Evolutionary conservation across 1,140 invertebrate species (phyloP).

Genomic region (Drosophila albomicans): DNA sequence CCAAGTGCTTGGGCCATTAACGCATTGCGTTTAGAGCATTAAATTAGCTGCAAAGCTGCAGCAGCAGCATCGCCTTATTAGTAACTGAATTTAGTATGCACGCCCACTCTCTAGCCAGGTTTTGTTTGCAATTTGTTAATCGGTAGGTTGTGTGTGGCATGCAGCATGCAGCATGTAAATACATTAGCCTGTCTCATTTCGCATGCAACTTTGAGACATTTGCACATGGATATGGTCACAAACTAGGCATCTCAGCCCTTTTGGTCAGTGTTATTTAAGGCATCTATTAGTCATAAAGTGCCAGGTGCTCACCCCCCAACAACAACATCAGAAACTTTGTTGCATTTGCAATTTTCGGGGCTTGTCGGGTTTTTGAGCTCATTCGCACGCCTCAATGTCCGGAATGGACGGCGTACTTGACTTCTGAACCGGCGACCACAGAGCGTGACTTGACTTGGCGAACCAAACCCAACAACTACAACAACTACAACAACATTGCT

Average conservation of each 20-base stretch:
- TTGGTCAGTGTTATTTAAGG: conserved; percentile 72
- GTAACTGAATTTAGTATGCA: conserved; percentile 74
- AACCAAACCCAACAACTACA: conserved; percentile 47
- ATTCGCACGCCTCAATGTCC: conserved; percentile 73
- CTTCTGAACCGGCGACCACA: conserved; percentile 80
- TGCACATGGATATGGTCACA: conserved; percentile 66
- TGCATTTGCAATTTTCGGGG: conserved; percentile 14
- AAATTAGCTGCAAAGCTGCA: conserved; percentile 72
- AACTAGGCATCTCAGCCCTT: conserved; percentile 51
- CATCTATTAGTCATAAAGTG: conserved; percentile 79
- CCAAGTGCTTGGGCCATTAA: conserved; percentile 63
- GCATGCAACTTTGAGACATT: conserved; percentile 43
- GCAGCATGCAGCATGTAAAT: conserved; percentile 59
- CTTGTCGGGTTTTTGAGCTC: conserved; percentile 42
- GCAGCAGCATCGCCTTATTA: conserved; percentile 72
- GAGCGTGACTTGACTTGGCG: conserved; percentile 74
- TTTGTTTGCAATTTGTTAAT: conserved; percentile 84
- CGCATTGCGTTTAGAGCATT: conserved; percentile 70
- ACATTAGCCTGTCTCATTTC: conserved; percentile 61
- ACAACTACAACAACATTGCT: conserved; percentile 18
- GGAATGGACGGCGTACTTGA: conserved; percentile 74
- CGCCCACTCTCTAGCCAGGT: conserved; percentile 69
- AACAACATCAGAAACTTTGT: neutral
- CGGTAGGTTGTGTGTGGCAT: conserved; percentile 65
- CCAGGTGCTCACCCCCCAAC: conserved; percentile 6